Evolutionary conservation across 2,797 vertebrate genomes (phyloP), one percentile per base, ranked within the genome.

Genomic region (Lateolabrax maculatus): DNA sequence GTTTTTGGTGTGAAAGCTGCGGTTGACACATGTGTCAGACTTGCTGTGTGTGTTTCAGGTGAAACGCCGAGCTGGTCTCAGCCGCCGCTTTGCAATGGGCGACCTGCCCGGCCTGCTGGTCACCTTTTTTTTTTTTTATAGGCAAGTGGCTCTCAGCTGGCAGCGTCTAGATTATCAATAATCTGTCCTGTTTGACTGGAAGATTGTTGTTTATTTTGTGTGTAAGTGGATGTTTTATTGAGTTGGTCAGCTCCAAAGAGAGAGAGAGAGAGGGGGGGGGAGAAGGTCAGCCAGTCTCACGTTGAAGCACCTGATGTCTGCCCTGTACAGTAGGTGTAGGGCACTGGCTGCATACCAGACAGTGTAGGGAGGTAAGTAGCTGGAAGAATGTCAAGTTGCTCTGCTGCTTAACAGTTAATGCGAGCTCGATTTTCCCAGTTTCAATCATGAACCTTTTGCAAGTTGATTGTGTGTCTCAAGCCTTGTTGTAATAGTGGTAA

Each of bases 321-420:
- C 53, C 53, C 48, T 61, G 72, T 43, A 25, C 3, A 43, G 34
- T 46, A 31, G 36, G 68, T 69, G 51, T 75, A 41, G 13, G n/a
- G 23, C 29, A 48, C 62, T 83, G 53, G 57, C 81, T 78, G 73
- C 80, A 87, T 68, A 79, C 77, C 86, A 85, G 71, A 49, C 75
- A 75, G 11, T 53, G 63, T 46, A 53, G 63, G 57, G 9, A 71
- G 71, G 19, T 61, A 77, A 80, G 76, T 56, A 61, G 69, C 52
- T 87, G 86, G 82, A 76, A 77, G 6, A 36, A 25, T 60, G 36
- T 70, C 79, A 87, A 74, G 51, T 46, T 64, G 36, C 19, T 66
- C 52, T 69, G 55, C 75, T 84, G 55, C 77, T 85, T 71, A 81
- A 55, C 73, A 61, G 58, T 80, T 75, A 64, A 77, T 70, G 31